Conservation (phyloP, 2,797 vertebrate species). For the Takifugu ocellatus region DNA sequence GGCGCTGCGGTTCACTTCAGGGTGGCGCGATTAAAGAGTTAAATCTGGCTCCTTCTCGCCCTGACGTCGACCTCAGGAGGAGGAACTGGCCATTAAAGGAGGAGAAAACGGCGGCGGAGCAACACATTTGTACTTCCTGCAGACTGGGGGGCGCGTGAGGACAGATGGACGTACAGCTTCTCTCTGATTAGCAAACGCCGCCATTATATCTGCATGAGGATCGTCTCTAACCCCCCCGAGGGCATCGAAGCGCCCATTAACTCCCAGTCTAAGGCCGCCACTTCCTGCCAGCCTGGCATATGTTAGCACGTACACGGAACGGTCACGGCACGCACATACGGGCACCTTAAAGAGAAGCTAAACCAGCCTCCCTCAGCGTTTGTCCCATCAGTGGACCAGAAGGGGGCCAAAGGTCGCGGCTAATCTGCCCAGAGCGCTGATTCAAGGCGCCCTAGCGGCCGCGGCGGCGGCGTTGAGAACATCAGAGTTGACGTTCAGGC, state of each 20-base stretch:
- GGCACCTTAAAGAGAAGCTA: slow-evolving; percentile 12
- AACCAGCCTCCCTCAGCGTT: too few relatives aligned
- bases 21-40: too few relatives aligned
- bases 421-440: too few relatives aligned
- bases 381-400: slow-evolving; percentile 6
- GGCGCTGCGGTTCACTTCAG: background rate
- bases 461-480: too few relatives aligned
- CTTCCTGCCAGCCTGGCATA: slow-evolving; percentile 28
- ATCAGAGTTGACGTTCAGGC: too few relatives aligned
- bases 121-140: too few relatives aligned
- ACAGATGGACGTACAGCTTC: slow-evolving; percentile 43
- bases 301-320: slow-evolving; percentile 25
- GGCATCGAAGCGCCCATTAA: slow-evolving; percentile 55
- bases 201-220: slow-evolving; percentile 36
- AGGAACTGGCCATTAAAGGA: too few relatives aligned
- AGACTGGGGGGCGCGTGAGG: slow-evolving; percentile 14
- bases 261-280: slow-evolving; percentile 20
- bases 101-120: too few relatives aligned
- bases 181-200: slow-evolving; percentile 52
- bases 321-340: slow-evolving; percentile 17
- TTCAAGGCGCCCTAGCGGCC: too few relatives aligned
- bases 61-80: too few relatives aligned
- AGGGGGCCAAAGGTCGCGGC: too few relatives aligned
- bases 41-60: too few relatives aligned
- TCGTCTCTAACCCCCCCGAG: slow-evolving; percentile 35